These are phyloP conservation scores for Penaeus indicus DNA, from an alignment of 1,140 invertebrate species.

Conservation along the genomic window DNA sequence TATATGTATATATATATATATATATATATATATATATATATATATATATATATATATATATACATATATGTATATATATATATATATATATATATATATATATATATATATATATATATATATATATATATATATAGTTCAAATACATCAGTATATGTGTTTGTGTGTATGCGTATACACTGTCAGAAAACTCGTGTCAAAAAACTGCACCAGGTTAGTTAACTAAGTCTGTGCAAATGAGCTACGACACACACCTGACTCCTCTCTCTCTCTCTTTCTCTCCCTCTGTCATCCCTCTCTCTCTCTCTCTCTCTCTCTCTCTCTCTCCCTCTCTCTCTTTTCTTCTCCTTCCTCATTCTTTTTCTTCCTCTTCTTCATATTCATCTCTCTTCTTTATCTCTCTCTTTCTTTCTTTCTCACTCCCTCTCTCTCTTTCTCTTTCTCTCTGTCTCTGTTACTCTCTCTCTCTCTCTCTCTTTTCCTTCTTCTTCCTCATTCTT, in stretches of 20 bases:
- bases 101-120: slow-evolving; percentile 30
- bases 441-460: not conserved
- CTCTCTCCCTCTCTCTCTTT: not conserved
- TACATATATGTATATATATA: not conserved
- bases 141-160: not conserved
- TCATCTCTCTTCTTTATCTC: too few relatives aligned
- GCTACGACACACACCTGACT: not conserved
- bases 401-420: not conserved
- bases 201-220: too few relatives aligned
- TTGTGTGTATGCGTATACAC: not conserved
- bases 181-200: too few relatives aligned
- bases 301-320: slow-evolving; percentile 11
- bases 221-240: not conserved
- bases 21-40: too few relatives aligned
- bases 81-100: slow-evolving; percentile 9
- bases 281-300: not conserved
- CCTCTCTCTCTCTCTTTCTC: not conserved
- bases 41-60: not conserved
- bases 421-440: slow-evolving; percentile 8
- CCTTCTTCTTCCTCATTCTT: not conserved
- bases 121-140: not conserved
- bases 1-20: too few relatives aligned
- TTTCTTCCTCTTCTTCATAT: not conserved
- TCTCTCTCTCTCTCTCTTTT: not conserved
- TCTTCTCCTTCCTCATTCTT: not conserved